Base-by-base conservation (phyloP, 2,797 vertebrate genomes). In the Dipus sagitta region DNA sequence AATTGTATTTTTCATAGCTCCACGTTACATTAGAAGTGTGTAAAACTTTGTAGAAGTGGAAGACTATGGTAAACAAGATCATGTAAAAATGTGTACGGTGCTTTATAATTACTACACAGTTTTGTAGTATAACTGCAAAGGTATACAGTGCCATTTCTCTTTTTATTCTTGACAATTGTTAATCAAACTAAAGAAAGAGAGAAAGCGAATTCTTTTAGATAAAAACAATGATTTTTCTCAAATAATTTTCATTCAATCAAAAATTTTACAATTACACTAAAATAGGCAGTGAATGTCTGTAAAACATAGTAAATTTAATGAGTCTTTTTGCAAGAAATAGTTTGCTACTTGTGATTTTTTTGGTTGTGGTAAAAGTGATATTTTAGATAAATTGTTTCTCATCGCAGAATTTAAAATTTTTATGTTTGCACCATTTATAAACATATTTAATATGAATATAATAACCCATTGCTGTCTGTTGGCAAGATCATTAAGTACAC, bases 401-500 rank as follows among this genome's bases (percentile, higher is more conserved):
- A 30, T 52, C n/a, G 83, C 15, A 38, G 11, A 79, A 85, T 85
- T 90, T 30, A 92, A 86, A 54, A 65, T 68, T 71, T 70, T 95
- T 81, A 54, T 87, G 64, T 52, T 75, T 7, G 13, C 62, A 74
- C 30, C 65, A 21, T 38, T 9, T 65, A 78, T 17, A 92, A 42
- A 68, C 28, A 30, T 80, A 92, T 67, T 93, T 95, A 90, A 88
- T 77, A 81, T 58, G 65, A 28, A 60, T 82, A 15, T 78, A 87
- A n/a, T 42, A 86, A 67, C 68, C 20, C 28, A 67, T 75, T 34
- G 38, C 67, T 81, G 4, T 60, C 91, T 62, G 6, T 18, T 94
- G 81, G 15, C 60, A 94, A 91, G 12, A 85, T 24, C 30, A 62
- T 80, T 81, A 94, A 81, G 13, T 26, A 68, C 65, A 81, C 6